Evolutionary conservation across 2,797 vertebrate species (phyloP).

Genomic region (Tapera naevia): DNA sequence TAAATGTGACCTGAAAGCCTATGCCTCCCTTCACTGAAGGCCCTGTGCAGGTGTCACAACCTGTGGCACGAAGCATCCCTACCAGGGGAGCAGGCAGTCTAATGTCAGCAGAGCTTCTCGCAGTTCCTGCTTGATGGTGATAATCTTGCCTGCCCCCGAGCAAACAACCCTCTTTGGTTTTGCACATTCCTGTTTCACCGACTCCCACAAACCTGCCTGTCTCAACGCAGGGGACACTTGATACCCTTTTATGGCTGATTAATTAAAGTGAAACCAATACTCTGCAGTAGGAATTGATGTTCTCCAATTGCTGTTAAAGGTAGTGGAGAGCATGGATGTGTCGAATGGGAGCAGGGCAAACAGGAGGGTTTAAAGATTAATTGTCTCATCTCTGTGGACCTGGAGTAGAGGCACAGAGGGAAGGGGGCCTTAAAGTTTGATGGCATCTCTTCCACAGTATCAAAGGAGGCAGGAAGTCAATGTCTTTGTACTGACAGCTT

Average conservation of each 20-base stretch:
- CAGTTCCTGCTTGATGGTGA: rapidly evolving
- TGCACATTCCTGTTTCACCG: not conserved
- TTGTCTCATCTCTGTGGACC: not conserved
- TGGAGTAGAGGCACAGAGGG: not conserved
- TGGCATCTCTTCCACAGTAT: not conserved
- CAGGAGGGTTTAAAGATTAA: not conserved
- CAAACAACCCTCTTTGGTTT: not conserved
- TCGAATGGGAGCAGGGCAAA: not conserved
- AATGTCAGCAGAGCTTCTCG: not conserved
- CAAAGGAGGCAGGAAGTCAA: not conserved
- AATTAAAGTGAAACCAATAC: not conserved
- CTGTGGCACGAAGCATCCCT: rapidly evolving
- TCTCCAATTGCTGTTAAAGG: not conserved
- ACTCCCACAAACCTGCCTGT: not conserved
- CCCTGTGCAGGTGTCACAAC: too few species aligned
- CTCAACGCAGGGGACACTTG: not conserved
- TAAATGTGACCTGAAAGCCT: not conserved
- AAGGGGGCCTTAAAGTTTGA: not conserved
- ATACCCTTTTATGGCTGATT: not conserved
- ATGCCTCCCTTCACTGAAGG: not conserved
- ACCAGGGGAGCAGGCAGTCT: not conserved
- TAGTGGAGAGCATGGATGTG: not conserved
- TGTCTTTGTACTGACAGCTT: not conserved
- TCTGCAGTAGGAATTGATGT: not conserved
- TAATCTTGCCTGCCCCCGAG: rapidly evolving